These are phyloP conservation scores for Zosterops pallidus DNA, from an alignment of 2,113 vertebrate genomes.

Conservation along the genomic window DNA sequence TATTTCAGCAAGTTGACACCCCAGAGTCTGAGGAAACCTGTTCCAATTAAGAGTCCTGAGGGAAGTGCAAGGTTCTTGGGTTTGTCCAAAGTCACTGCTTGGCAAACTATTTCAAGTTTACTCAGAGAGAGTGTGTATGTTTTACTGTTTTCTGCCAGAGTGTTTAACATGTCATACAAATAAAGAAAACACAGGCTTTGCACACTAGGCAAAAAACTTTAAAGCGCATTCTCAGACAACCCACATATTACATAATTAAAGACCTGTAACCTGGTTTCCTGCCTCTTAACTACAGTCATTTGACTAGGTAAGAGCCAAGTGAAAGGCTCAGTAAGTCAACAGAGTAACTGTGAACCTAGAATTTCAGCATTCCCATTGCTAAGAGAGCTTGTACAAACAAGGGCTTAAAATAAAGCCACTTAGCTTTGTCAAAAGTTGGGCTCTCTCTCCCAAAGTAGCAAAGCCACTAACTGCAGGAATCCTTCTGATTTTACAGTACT, in stretches of 20 bases:
- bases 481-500: constrained; percentile 6
- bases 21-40: neutral
- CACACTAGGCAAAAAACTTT: constrained; percentile 20
- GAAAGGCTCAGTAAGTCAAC: constrained; percentile 49
- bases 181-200: neutral
- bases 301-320: constrained; percentile 52
- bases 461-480: constrained; percentile 19
- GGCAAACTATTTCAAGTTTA: neutral
- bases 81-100: neutral
- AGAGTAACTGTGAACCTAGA: constrained; percentile 50
- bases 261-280: constrained; percentile 59
- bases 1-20: neutral
- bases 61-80: neutral
- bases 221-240: constrained; percentile 25
- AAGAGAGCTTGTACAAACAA: constrained; percentile 59
- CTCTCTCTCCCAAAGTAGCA: constrained; percentile 20
- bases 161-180: neutral
- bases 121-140: neutral
- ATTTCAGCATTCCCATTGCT: constrained; percentile 58
- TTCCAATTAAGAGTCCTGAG: neutral
- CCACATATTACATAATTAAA: constrained; percentile 58
- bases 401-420: constrained; percentile 65
- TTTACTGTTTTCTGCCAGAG: neutral
- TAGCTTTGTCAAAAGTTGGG: constrained; percentile 7
- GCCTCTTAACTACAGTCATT: constrained; percentile 52